These are phyloP conservation scores for Mycetomoellerius zeteki DNA, from an alignment of 1,140 invertebrate species.

Conservation along the genomic window DNA sequence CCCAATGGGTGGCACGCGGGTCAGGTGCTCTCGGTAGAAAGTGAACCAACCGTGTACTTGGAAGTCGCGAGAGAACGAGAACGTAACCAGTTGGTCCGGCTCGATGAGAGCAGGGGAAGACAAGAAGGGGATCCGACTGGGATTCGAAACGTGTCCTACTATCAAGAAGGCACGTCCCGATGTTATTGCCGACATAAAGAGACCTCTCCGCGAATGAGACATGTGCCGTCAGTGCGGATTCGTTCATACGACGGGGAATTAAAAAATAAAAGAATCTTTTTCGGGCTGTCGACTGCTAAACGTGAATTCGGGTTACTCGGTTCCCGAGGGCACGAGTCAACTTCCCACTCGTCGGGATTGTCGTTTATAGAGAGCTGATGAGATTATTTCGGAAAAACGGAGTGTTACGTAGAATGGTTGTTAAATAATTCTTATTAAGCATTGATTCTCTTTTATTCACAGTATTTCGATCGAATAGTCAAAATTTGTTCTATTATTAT, in stretches of 20 bases:
- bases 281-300: background rate
- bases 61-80: constrained; percentile 67
- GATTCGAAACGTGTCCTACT: constrained; percentile 68
- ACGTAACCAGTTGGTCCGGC: constrained; percentile 59
- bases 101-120: background rate
- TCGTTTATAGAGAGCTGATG: constrained; percentile 15
- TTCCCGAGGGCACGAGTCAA: background rate
- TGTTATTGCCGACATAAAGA: constrained; percentile 51
- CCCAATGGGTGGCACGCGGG: constrained; percentile 74
- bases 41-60: constrained; percentile 80
- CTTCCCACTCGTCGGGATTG: background rate
- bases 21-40: constrained; percentile 80
- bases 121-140: background rate
- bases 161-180: constrained; percentile 34
- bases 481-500: background rate
- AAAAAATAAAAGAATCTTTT: constrained; percentile 40
- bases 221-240: constrained; percentile 17
- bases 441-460: background rate
- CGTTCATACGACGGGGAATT: constrained; percentile 24
- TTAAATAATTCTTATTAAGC: constrained; percentile 13
- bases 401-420: background rate
- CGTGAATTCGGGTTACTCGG: constrained; percentile 31
- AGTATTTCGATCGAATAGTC: background rate
- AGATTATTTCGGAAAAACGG: constrained; percentile 8
- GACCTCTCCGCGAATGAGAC: constrained; percentile 10